A percentile compares a stretch with the other conserved stretches of the same genome.
These are phyloP conservation scores for Antitype chi DNA, from an alignment of 2,888 invertebrate genomes.

Conservation along the genomic window DNA sequence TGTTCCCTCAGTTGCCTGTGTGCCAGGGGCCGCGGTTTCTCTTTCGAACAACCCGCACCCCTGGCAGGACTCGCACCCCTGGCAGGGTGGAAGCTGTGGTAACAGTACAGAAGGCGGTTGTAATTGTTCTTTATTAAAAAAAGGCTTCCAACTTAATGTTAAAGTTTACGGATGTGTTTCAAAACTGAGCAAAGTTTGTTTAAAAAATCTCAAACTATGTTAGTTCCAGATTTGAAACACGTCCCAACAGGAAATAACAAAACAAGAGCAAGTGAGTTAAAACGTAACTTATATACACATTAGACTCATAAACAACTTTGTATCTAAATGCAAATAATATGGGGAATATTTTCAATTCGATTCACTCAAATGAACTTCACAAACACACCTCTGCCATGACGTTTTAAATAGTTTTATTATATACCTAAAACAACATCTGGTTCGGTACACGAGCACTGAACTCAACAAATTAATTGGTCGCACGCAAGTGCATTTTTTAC, in stretches of 20 bases:
- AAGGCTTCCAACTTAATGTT: neutral
- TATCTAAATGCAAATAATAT: constrained; percentile 13
- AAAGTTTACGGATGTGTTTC: neutral
- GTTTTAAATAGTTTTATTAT: constrained; percentile 1
- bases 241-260: constrained; percentile 11
- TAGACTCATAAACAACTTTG: neutral
- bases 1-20: no score
- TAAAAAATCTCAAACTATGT: neutral
- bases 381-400: neutral
- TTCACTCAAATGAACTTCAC: constrained; percentile 5
- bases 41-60: no score
- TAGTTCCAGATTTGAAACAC: neutral
- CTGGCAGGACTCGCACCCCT: no score
- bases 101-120: constrained; percentile 22
- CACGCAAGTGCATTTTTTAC: constrained; percentile 22
- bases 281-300: neutral
- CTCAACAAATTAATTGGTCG: neutral
- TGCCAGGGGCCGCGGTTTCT: no score
- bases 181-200: neutral
- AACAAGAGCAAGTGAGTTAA: constrained; percentile 3
- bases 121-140: constrained; percentile 32
- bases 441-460: constrained; percentile 17
- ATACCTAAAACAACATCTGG: neutral
- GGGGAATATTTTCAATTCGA: constrained; percentile 12
- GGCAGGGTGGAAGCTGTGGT: constrained; percentile 15